Conservation (phyloP, 2,888 invertebrate genomes). For the Tenthredo mesomela region DNA sequence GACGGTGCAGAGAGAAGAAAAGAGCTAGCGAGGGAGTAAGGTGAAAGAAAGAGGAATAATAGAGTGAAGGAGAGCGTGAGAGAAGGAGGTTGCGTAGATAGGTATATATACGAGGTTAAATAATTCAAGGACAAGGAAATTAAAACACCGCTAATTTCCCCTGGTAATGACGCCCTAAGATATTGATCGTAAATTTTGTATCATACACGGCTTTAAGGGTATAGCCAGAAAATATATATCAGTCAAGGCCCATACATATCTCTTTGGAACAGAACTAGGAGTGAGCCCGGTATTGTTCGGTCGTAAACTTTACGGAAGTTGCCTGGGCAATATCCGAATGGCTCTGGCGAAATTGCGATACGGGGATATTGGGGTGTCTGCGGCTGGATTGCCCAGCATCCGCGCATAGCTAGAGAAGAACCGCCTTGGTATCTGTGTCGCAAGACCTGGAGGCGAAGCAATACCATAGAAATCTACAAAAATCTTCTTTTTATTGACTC, state of each 20-base stretch:
- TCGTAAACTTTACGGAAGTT: conserved; percentile 63
- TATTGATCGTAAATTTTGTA: conserved; percentile 45
- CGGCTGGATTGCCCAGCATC: conserved; percentile 32
- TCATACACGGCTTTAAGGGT: not conserved
- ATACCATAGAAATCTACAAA: conserved; percentile 17
- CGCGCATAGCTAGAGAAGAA: not conserved
- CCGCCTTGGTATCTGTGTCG: not conserved
- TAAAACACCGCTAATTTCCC: conserved; percentile 46
- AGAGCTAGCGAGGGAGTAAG: not conserved
- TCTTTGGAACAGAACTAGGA: conserved; percentile 53
- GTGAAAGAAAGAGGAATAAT: not conserved
- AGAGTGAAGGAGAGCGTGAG: not conserved
- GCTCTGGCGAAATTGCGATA: conserved; percentile 60
- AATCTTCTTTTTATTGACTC: not conserved
- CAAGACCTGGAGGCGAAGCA: not conserved
- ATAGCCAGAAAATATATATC: conserved; percentile 15
- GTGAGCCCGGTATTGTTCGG: conserved; percentile 61
- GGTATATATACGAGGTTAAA: not conserved
- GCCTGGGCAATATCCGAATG: conserved; percentile 62
- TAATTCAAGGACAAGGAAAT: conserved; percentile 43
- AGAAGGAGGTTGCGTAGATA: not conserved
- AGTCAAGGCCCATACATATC: not conserved
- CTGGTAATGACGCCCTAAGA: not conserved
- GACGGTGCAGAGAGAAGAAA: conserved; percentile 14
- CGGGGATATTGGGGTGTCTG: conserved; percentile 51